Evolutionary conservation across 2,113 vertebrate genomes (phyloP).

Genomic region (Clarias batrachus): DNA sequence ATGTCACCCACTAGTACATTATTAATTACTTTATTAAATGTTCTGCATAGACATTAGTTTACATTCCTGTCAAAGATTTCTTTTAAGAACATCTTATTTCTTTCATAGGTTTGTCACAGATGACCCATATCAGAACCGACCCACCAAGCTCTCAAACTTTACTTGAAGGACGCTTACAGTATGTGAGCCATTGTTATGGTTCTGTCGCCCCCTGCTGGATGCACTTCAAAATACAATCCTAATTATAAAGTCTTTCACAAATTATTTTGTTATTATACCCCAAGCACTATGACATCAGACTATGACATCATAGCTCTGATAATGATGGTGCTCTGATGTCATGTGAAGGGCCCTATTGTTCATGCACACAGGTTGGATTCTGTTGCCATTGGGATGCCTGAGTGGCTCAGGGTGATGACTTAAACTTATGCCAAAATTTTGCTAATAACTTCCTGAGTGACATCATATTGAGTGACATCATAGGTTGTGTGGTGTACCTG

Average conservation of each 20-base stretch:
- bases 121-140: background rate
- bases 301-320: no score
- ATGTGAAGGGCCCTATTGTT: no score
- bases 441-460: no score
- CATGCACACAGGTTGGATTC: no score
- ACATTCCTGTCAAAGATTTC: background rate
- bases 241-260: background rate
- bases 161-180: background rate
- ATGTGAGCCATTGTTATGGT: background rate
- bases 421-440: no score
- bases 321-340: no score
- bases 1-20: background rate
- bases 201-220: conserved; percentile 20
- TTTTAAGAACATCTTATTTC: background rate
- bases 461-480: no score
- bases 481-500: no score
- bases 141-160: background rate
- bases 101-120: background rate
- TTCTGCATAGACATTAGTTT: background rate
- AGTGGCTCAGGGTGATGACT: no score
- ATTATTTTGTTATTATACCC: no score
- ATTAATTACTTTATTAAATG: background rate
- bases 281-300: no score
- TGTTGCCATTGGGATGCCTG: no score
- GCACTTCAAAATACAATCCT: background rate